Percentiles rank a stretch among this genome's conserved stretches.
Evolutionary conservation across 1,140 invertebrate genomes (phyloP).

Genomic region (Drosophila guanche): DNA sequence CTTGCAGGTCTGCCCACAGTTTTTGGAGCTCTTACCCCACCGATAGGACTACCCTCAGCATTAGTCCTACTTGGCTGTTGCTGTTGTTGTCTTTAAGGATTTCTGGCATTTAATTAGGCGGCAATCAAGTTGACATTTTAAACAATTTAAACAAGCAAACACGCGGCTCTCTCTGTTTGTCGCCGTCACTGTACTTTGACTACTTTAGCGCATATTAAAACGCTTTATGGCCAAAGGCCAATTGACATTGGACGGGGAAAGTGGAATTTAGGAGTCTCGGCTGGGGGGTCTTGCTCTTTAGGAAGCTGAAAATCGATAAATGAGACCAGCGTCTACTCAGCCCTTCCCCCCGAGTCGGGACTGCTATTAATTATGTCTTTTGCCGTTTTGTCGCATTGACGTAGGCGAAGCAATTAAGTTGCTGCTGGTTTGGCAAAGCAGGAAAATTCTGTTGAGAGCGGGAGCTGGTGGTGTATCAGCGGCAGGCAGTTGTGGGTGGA

Average conservation of each 20-base stretch:
- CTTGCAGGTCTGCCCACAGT: too few relatives aligned
- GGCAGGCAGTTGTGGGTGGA: conserved; percentile 7
- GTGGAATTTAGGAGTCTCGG: conserved; percentile 27
- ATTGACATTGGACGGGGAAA: conserved; percentile 42
- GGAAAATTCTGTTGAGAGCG: background rate
- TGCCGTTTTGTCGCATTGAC: conserved; percentile 79
- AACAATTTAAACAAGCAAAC: conserved; percentile 80
- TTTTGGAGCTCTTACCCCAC: background rate
- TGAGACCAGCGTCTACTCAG: conserved; percentile 14
- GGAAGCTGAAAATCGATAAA: conserved; percentile 64
- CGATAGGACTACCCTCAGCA: background rate
- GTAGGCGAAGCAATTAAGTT: conserved; percentile 76
- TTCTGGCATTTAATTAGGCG: conserved; percentile 78
- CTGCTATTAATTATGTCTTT: conserved; percentile 80
- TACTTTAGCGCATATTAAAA: conserved; percentile 73
- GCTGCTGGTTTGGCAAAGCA: conserved; percentile 20
- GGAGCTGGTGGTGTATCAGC: too few relatives aligned
- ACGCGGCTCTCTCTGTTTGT: conserved; percentile 23
- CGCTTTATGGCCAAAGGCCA: conserved; percentile 77
- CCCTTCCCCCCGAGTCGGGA: background rate
- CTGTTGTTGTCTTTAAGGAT: conserved; percentile 71
- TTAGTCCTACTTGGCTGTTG: conserved; percentile 3
- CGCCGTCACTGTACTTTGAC: conserved; percentile 32
- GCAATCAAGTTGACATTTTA: conserved; percentile 81
- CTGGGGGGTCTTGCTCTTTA: conserved; percentile 19